These are phyloP conservation scores for Ptychoptera contaminata DNA, from an alignment of 2,888 invertebrate species.

Conservation along the genomic window DNA sequence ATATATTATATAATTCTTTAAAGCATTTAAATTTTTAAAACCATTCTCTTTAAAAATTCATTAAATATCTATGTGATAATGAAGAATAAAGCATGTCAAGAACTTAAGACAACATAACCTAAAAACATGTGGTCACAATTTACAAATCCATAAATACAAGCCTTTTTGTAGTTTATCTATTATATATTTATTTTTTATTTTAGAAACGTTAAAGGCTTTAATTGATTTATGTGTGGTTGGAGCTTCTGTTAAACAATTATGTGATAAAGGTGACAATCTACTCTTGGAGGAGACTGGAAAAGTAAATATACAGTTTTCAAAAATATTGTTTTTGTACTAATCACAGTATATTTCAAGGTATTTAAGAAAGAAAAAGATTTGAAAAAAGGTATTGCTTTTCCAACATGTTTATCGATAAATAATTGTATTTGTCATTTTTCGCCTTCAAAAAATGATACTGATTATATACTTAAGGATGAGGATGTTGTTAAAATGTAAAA, in stretches of 20 bases:
- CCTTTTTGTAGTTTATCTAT: no score
- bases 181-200: no score
- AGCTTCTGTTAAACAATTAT: constrained; percentile 79
- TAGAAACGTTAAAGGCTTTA: constrained; percentile 79
- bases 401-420: constrained; percentile 96
- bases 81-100: no score
- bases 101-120: not conserved
- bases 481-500: constrained; percentile 96
- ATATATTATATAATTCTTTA: not conserved
- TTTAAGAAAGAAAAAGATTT: constrained; percentile 98
- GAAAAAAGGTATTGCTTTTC: constrained; percentile 97
- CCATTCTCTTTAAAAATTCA: no score
- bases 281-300: constrained; percentile 84
- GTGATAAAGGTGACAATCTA: constrained; percentile 80
- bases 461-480: constrained; percentile 69
- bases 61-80: no score
- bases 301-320: constrained; percentile 33
- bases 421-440: constrained; percentile 99
- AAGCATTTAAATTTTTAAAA: no score
- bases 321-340: not conserved
- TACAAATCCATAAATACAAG: not conserved
- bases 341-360: constrained; percentile 17
- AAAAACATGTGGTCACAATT: not conserved
- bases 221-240: constrained; percentile 76
- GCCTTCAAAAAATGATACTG: constrained; percentile 84